Base-by-base conservation (phyloP, 1,140 invertebrate species). In the Zaprionus gabonicus region DNA sequence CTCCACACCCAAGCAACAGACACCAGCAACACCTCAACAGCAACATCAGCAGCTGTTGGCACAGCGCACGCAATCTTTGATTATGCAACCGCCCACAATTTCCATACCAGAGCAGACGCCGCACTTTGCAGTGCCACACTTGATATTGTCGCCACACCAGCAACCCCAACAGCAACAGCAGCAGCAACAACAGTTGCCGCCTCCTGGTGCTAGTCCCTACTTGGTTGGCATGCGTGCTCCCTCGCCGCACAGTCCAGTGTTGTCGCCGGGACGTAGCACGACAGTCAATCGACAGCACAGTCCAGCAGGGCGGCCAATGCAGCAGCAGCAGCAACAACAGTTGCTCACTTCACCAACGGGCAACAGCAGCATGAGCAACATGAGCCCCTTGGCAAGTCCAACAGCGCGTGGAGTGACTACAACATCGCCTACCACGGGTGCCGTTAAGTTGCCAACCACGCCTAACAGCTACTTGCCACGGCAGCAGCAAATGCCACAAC, bases 11-110 rank as follows among this genome's bases (percentile, higher is more conserved):
- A 88, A 88, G 31, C 84, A 88, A 27, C 84, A 87, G 38, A 31
- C 49, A 44, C 53, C 68, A 23, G 13, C 69, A 46, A 51, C 44
- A 44, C 17, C 59, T 1, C 63, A 10, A 38, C 75, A 46, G 41
- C 66, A 59, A 20, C 55, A 36, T 58, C 34, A n/a, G 23, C 65
- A 9, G 23, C 63, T 58, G 10, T 68, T 56, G 15, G 38, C 67
- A 0, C 71, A 88, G 20, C 84, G 84, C 0, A 67, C 75, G 1
- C 78, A 92, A 23, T 84, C 92, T 28, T 76, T 85, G 70, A 85
- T 85, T 1, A 93, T 94, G 88, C 94, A 94, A 77, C 94, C 94
- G 36, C 94, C 94, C 3, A 94, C 94, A 2, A 95, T 95, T 36
- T 94, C 94, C 81, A 95, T 95, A 83, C 94, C 94, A 15, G 94